Conservation (phyloP, 2,888 invertebrate species). For the Andrena dorsata region DNA sequence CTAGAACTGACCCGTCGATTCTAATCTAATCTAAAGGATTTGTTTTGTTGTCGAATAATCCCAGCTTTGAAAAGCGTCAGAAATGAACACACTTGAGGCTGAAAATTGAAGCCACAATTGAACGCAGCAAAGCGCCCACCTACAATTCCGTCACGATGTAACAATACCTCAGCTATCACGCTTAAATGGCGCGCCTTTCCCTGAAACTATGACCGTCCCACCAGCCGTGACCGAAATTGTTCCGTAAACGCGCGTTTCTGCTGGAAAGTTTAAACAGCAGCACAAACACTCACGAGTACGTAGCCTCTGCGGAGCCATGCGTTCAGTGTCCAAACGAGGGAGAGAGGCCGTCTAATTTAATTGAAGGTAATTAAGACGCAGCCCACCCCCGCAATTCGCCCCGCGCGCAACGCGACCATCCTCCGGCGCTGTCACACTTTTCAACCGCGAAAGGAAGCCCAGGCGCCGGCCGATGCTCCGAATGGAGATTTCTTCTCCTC, state of each 20-base stretch:
- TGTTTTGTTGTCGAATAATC: too few relatives aligned
- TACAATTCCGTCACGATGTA: background rate
- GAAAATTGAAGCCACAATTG: background rate
- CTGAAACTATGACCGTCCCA: background rate
- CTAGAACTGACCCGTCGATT: too few relatives aligned
- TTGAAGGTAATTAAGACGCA: slow-evolving; percentile 63
- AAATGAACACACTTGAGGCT: background rate
- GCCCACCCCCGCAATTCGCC: slow-evolving; percentile 38
- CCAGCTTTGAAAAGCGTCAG: too few relatives aligned
- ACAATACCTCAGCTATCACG: background rate
- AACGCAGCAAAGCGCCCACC: too few relatives aligned
- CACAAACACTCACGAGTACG: slow-evolving; percentile 17
- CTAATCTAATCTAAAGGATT: too few relatives aligned
- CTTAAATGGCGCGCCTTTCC: slow-evolving; percentile 7
- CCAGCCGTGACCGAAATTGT: slow-evolving; percentile 22
- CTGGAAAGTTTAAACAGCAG: slow-evolving; percentile 43
- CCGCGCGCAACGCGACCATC: background rate
- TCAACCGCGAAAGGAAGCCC: slow-evolving; percentile 6
- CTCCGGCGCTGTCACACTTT: slow-evolving; percentile 17
- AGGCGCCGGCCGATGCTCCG: slow-evolving; percentile 13
- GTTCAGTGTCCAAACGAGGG: slow-evolving; percentile 10
- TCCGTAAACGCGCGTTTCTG: slow-evolving; percentile 13
- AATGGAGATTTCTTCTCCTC: background rate
- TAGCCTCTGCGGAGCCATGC: background rate
- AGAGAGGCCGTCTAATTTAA: slow-evolving; percentile 58